phyloP scores from a whole-genome alignment of 2,888 invertebrate species.

The Yponomeuta plumbellus region DNA sequence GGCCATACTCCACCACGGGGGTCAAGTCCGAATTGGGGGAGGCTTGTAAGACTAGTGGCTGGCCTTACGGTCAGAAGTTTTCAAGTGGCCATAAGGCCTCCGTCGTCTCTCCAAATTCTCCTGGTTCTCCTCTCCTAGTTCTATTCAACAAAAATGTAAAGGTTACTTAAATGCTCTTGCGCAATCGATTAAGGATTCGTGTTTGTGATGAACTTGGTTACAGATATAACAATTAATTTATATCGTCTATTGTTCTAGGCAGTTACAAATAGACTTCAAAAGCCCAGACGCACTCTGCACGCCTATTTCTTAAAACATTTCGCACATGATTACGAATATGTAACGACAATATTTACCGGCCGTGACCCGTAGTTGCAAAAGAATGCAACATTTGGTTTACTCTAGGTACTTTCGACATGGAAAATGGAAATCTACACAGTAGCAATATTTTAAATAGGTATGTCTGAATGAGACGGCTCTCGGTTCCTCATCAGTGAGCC shows the following conservation, averaged over 20 bases:
- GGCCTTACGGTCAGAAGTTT: no score
- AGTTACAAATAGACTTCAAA: neutral
- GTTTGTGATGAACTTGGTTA: no score
- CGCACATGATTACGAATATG: neutral
- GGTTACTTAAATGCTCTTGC: no score
- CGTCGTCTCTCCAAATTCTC: no score
- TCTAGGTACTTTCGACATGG: neutral
- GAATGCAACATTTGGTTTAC: neutral
- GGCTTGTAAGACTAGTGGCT: no score
- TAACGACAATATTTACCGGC: neutral
- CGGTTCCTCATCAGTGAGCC: neutral
- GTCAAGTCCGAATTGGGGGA: no score
- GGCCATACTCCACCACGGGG: no score
- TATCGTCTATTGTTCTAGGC: neutral
- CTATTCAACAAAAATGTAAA: no score
- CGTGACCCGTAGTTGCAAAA: conserved; percentile 13
- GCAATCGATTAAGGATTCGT: no score
- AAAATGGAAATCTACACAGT: neutral
- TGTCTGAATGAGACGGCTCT: neutral
- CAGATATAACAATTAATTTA: neutral
- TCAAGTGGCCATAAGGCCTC: no score
- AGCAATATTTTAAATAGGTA: neutral
- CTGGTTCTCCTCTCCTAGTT: no score
- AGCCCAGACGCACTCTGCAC: neutral
- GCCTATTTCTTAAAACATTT: neutral